Evolutionary conservation across 2,113 vertebrate genomes (phyloP).

Genomic region (Aythya baeri): DNA sequence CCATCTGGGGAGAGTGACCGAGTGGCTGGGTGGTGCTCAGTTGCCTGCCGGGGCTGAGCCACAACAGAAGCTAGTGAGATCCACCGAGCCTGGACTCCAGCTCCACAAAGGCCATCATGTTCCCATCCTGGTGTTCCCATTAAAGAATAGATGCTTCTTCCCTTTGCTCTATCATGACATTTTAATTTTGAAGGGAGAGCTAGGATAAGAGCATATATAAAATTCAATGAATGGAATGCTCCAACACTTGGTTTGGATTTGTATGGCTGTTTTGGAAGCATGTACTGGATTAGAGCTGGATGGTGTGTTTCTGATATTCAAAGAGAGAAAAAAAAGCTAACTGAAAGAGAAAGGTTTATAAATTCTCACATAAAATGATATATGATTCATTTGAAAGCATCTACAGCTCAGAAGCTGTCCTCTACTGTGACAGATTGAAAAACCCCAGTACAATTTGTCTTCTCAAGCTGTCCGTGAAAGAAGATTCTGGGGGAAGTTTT

Average conservation of each 20-base stretch:
- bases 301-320: background rate
- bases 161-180: background rate
- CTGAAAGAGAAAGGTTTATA: constrained; percentile 32
- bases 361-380: constrained; percentile 47
- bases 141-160: background rate
- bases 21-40: no score
- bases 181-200: background rate
- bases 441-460: constrained; percentile 65
- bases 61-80: background rate
- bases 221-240: background rate
- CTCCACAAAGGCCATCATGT: background rate
- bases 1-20: no score
- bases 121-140: background rate
- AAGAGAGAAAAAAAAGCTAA: background rate
- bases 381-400: constrained; percentile 50
- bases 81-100: background rate
- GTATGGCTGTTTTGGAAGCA: background rate
- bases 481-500: constrained; percentile 56
- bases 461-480: constrained; percentile 53
- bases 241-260: background rate
- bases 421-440: constrained; percentile 62
- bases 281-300: background rate
- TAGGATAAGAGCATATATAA: background rate
- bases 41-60: no score
- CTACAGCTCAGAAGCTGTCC: constrained; percentile 45